phyloP scores from a whole-genome alignment of 2,113 vertebrate species.

The Mandrillus leucophaeus region DNA sequence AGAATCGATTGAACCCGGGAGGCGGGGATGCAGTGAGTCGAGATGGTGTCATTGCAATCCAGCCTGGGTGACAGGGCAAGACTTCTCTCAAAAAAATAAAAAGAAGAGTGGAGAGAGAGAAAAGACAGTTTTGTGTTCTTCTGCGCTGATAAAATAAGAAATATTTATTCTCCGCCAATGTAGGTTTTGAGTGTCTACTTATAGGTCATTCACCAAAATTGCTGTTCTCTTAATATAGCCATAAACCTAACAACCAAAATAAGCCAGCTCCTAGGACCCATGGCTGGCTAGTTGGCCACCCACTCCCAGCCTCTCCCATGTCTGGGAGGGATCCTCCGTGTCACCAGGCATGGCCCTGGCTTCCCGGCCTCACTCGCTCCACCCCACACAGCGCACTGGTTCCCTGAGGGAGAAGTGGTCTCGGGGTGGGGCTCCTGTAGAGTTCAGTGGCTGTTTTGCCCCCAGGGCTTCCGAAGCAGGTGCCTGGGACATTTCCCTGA shows the following conservation, averaged over 20 bases:
- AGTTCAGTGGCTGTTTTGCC: background rate
- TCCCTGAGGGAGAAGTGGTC: background rate
- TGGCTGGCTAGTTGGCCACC: background rate
- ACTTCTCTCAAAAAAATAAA: too few relatives aligned
- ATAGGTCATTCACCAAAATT: rapidly evolving
- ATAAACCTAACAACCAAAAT: background rate
- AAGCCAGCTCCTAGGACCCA: background rate
- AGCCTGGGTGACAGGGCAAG: too few relatives aligned
- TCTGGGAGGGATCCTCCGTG: background rate
- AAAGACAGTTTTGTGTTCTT: background rate
- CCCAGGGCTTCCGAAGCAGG: background rate
- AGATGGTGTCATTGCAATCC: too few relatives aligned
- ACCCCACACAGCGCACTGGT: background rate
- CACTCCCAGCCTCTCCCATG: background rate
- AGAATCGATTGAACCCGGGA: too few relatives aligned
- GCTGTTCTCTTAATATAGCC: background rate
- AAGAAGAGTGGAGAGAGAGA: too few relatives aligned
- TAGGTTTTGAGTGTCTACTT: background rate
- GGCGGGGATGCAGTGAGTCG: too few relatives aligned
- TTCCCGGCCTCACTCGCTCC: background rate
- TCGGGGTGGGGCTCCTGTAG: background rate
- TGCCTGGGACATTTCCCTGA: background rate
- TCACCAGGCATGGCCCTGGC: background rate
- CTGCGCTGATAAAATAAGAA: background rate
- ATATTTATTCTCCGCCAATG: background rate